phyloP scores from a whole-genome alignment of 2,113 vertebrate genomes.

The Phalacrocorax carbo region DNA sequence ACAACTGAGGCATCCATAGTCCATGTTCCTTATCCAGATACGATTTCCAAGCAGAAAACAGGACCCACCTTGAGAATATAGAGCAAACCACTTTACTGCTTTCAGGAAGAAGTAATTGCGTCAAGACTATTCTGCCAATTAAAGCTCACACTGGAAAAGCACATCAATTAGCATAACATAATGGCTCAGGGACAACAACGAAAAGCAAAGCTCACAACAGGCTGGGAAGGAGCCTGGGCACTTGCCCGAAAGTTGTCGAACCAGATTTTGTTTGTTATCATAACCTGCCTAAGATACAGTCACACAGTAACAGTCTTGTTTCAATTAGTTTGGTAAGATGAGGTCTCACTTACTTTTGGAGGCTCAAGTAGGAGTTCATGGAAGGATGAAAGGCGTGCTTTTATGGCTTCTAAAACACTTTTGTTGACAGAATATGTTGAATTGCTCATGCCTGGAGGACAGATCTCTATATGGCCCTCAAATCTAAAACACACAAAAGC shows the following conservation, averaged over 20 bases:
- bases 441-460: constrained; percentile 91
- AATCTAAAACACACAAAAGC: constrained; percentile 75
- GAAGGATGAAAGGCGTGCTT: constrained; percentile 91
- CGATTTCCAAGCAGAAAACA: neutral
- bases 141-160: neutral
- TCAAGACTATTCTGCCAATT: neutral
- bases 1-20: neutral
- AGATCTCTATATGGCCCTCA: constrained; percentile 94
- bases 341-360: constrained; percentile 85
- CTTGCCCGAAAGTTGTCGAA: neutral
- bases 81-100: neutral
- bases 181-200: neutral
- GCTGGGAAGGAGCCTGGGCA: neutral
- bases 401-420: constrained; percentile 94
- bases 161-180: neutral
- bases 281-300: neutral
- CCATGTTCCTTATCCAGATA: fast-evolving
- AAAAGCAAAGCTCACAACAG: neutral
- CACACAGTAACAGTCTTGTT: neutral
- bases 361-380: constrained; percentile 95
- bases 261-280: neutral
- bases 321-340: neutral
- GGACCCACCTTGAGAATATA: neutral
- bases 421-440: constrained; percentile 92
- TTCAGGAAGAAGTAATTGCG: neutral